A percentile compares a stretch with the other conserved stretches of the same genome.
Conservation (phyloP, 1,140 invertebrate species). For the Trichomalopsis sarcophagae region DNA sequence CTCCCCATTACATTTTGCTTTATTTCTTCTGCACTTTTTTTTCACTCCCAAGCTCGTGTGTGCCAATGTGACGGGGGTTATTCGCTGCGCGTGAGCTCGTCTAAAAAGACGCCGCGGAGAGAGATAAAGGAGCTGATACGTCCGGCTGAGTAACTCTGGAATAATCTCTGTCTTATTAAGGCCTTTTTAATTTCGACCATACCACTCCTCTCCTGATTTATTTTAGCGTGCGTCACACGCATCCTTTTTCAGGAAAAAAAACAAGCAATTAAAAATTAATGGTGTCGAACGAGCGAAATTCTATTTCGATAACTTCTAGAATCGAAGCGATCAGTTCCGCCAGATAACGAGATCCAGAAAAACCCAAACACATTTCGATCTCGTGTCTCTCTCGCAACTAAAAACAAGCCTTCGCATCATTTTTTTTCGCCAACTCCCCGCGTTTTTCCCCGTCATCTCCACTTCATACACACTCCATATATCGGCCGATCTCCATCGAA, state of each 20-base stretch:
- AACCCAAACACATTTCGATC: no score
- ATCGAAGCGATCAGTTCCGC: no score
- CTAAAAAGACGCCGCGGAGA: neutral
- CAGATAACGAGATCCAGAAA: no score
- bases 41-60: neutral
- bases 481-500: slow-evolving; percentile 38
- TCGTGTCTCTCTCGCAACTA: no score
- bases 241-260: neutral
- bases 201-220: neutral
- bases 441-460: slow-evolving; percentile 30
- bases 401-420: no score
- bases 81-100: neutral
- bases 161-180: slow-evolving; percentile 1
- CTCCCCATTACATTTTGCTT: neutral
- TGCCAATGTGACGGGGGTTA: no score
- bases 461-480: slow-evolving; percentile 50
- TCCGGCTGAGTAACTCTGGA: neutral
- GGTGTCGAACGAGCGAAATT: no score
- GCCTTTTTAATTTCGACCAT: neutral
- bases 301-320: no score
- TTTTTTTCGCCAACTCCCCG: slow-evolving; percentile 29
- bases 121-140: neutral
- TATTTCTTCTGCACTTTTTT: neutral
- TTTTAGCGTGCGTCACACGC: neutral
- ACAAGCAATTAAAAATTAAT: neutral